Conservation (phyloP, 2,113 vertebrate genomes). For the Odontesthes bonariensis region DNA sequence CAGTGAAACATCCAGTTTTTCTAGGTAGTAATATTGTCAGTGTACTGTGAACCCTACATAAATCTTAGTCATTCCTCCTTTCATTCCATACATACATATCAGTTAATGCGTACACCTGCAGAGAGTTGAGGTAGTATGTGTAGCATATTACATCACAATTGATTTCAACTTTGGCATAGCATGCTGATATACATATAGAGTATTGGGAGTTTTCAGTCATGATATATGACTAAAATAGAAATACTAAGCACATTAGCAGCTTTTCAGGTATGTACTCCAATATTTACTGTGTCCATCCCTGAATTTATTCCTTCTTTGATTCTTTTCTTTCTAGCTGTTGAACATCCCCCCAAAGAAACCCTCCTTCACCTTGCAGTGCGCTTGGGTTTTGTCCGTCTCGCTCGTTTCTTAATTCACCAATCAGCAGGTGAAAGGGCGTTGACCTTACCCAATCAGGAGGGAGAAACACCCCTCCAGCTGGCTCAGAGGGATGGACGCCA, state of each 20-base stretch:
- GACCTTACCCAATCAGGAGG: conserved; percentile 82
- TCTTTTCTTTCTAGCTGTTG: conserved; percentile 60
- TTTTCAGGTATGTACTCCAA: no score
- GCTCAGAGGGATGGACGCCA: conserved; percentile 76
- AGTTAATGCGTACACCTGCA: not conserved
- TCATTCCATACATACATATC: conserved; percentile 22
- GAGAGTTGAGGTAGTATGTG: no score
- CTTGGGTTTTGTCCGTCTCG: conserved; percentile 85
- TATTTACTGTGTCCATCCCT: not conserved
- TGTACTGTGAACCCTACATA: not conserved
- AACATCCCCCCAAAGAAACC: conserved; percentile 79
- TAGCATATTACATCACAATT: no score
- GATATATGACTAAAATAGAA: no score
- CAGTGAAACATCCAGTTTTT: conserved; percentile 42
- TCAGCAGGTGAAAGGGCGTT: conserved; percentile 81
- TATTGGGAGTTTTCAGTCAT: no score
- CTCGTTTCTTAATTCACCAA: conserved; percentile 83
- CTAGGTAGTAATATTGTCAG: conserved; percentile 16
- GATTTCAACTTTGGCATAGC: no score
- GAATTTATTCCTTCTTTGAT: not conserved
- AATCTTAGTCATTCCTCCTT: not conserved
- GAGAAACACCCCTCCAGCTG: conserved; percentile 82
- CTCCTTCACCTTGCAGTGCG: conserved; percentile 86
- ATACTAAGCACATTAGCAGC: no score
- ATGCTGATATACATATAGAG: no score